Conservation (phyloP, 2,113 vertebrate genomes). For the Geothlypis trichas region DNA sequence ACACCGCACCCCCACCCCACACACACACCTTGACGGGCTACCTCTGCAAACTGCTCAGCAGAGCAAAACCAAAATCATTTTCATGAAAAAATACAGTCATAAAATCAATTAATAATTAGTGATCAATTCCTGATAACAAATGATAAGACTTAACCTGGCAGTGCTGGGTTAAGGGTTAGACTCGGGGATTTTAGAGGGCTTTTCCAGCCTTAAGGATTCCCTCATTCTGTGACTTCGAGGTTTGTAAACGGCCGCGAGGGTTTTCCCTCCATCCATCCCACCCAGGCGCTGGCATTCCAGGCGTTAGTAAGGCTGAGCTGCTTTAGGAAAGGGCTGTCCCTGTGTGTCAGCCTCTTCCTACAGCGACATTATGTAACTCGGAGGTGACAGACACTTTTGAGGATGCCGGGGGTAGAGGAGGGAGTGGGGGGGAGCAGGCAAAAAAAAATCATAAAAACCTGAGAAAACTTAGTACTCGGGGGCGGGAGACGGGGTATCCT, state of each 20-base stretch:
- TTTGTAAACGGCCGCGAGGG: background rate
- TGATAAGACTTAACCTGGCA: background rate
- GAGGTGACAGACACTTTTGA: slow-evolving; percentile 20
- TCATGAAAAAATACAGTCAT: background rate
- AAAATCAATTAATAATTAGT: background rate
- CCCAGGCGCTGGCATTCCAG: background rate
- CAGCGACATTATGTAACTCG: slow-evolving; percentile 12
- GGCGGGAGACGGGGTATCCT: background rate
- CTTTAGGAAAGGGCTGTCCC: slow-evolving; percentile 12
- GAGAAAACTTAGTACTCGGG: background rate
- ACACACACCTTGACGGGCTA: background rate
- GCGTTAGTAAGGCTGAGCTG: background rate
- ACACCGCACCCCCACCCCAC: background rate
- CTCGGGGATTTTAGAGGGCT: background rate
- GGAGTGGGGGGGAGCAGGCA: background rate
- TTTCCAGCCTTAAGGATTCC: background rate
- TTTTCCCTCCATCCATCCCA: background rate
- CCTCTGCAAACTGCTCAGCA: background rate
- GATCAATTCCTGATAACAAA: background rate
- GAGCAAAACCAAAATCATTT: background rate
- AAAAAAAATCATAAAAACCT: background rate
- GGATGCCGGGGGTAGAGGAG: background rate
- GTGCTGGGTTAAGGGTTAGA: background rate
- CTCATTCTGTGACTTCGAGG: background rate
- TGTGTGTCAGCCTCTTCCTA: slow-evolving; percentile 22